A percentile compares a stretch with the other conserved stretches of the same genome.
Evolutionary conservation across 2,113 vertebrate genomes (phyloP).

Genomic region (Odocoileus virginianus): DNA sequence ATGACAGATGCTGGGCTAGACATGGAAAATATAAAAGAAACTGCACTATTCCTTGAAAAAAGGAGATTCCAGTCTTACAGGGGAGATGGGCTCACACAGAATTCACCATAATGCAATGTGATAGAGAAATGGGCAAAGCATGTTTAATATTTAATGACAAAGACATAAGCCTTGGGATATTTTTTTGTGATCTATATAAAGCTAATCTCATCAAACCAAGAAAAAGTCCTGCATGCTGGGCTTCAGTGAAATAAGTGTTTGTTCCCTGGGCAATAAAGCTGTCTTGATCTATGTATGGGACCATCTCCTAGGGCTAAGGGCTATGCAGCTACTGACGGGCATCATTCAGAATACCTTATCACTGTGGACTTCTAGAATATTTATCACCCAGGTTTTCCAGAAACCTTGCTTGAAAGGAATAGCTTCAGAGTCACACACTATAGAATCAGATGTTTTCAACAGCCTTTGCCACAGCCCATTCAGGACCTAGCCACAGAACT

Average conservation of each 20-base stretch:
- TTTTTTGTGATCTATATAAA: conserved; percentile 6
- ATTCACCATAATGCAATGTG: not conserved
- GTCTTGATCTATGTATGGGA: not conserved
- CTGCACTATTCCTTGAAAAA: not conserved
- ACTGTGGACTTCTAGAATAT: not conserved
- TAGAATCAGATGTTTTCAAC: not conserved
- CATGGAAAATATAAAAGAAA: not conserved
- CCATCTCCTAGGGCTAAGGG: not conserved
- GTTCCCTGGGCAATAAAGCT: not conserved
- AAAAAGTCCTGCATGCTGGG: not conserved
- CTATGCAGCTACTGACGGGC: not conserved
- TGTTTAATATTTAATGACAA: conserved; percentile 45
- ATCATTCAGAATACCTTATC: not conserved
- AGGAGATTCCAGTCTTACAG: not conserved
- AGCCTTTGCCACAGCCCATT: not conserved
- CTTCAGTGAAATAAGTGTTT: not conserved
- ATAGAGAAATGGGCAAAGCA: not conserved
- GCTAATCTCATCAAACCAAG: not conserved
- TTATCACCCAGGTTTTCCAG: not conserved
- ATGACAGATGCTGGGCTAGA: not conserved
- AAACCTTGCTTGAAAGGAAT: not conserved
- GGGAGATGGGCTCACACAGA: not conserved
- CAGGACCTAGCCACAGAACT: not conserved
- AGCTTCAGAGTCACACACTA: not conserved
- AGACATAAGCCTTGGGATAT: not conserved